Evolutionary conservation across 2,888 invertebrate genomes (phyloP).

Genomic region (Cyclophora punctaria): DNA sequence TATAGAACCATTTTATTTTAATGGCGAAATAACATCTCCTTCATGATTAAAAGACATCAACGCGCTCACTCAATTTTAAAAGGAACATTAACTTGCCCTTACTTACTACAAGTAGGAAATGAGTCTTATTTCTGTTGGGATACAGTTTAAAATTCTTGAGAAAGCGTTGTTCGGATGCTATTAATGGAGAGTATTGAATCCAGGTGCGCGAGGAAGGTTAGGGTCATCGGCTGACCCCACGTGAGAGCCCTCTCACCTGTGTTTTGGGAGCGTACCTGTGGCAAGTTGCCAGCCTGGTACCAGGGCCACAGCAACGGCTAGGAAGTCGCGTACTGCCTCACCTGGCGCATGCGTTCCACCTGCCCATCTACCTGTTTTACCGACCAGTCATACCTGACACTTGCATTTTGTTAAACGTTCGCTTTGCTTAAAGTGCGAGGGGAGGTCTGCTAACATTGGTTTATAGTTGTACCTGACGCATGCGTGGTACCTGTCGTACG

Average conservation of each 20-base stretch:
- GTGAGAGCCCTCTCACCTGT: constrained; percentile 51
- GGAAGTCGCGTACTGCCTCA: constrained; percentile 37
- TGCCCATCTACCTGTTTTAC: constrained; percentile 47
- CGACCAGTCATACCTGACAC: constrained; percentile 36
- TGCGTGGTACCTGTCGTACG: constrained; percentile 31
- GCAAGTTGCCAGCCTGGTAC: constrained; percentile 73
- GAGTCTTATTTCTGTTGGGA: neutral
- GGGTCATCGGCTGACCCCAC: constrained; percentile 45
- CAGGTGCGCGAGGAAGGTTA: constrained; percentile 19
- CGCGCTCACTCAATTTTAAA: neutral
- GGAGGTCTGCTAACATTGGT: constrained; percentile 24
- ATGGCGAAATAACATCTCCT: neutral
- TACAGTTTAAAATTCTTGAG: neutral
- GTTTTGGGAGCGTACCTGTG: constrained; percentile 70
- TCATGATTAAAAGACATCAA: neutral
- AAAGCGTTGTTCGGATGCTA: neutral
- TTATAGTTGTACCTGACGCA: constrained; percentile 26
- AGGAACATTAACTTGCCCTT: neutral
- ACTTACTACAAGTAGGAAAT: neutral
- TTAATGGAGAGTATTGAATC: constrained; percentile 2
- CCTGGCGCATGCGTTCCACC: constrained; percentile 72
- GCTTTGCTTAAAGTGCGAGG: constrained; percentile 14
- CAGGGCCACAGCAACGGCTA: constrained; percentile 43
- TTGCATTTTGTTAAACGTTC: constrained; percentile 15
- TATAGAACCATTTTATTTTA: too few species aligned